A percentile compares a stretch with the other conserved stretches of the same genome.
Evolutionary conservation across 2,888 invertebrate genomes (phyloP).

Genomic region (Campopleginae sp.): DNA sequence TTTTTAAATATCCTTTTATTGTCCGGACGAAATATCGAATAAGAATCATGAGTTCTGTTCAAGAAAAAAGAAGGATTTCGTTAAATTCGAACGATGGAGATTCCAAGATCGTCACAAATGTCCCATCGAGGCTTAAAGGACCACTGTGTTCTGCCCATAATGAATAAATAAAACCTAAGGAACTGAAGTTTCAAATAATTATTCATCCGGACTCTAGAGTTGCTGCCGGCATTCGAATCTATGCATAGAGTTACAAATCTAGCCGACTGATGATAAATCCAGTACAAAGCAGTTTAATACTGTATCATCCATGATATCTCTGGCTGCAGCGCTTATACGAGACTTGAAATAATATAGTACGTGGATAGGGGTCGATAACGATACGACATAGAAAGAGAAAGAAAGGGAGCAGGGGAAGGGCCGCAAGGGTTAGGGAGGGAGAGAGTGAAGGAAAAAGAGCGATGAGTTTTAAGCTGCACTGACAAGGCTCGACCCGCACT

Average conservation of each 20-base stretch:
- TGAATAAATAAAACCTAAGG: not conserved
- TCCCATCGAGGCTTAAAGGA: not conserved
- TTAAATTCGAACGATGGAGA: too few species aligned
- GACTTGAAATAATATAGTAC: conserved; percentile 16
- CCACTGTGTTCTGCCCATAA: not conserved
- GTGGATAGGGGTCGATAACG: not conserved
- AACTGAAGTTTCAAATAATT: conserved; percentile 22
- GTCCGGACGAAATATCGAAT: too few species aligned
- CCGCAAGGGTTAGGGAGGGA: conserved; percentile 22
- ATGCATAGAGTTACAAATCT: conserved; percentile 22
- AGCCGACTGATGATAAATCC: conserved; percentile 49
- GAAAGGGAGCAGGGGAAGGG: conserved; percentile 5
- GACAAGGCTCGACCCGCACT: conserved; percentile 66
- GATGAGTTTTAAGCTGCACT: conserved; percentile 45
- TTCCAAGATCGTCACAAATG: not conserved
- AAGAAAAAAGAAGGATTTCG: too few species aligned
- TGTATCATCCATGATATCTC: conserved; percentile 54
- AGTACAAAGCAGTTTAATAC: conserved; percentile 55
- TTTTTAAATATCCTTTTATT: too few species aligned
- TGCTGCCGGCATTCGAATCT: not conserved
- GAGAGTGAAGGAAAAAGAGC: conserved; percentile 30
- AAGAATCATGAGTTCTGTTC: too few species aligned
- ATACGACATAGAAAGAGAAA: conserved; percentile 18
- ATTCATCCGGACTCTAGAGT: conserved; percentile 32
- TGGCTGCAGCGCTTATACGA: conserved; percentile 31